Percentiles rank a stretch among this genome's conserved stretches.
Evolutionary conservation across 2,113 vertebrate species (phyloP).

Genomic region (Chauna torquata): DNA sequence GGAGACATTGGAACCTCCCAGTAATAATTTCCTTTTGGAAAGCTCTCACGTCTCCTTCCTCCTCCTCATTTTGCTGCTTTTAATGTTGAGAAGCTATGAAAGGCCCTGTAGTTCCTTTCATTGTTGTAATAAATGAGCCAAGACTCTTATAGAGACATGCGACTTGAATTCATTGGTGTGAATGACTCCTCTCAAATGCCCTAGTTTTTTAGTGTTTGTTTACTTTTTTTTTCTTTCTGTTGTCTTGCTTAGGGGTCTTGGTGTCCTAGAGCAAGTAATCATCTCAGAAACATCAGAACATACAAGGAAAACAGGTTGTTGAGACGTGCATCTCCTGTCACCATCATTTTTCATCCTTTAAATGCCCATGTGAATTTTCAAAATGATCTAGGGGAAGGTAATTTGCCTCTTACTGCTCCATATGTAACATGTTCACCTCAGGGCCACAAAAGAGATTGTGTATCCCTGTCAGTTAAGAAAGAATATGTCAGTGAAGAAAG

Average conservation of each 20-base stretch:
- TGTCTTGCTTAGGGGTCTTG: not conserved
- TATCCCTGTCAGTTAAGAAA: not conserved
- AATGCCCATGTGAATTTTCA: not conserved
- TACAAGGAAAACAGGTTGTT: not conserved
- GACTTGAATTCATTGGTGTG: not conserved
- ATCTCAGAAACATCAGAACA: not conserved
- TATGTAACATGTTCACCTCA: not conserved
- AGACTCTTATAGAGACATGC: not conserved
- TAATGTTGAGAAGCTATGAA: slow-evolving; percentile 3
- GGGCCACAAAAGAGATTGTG: not conserved
- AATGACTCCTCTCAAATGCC: not conserved
- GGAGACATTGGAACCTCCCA: not conserved
- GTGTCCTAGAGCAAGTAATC: not conserved
- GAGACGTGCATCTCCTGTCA: not conserved
- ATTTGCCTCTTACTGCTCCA: slow-evolving; percentile 10
- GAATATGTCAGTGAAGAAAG: not conserved
- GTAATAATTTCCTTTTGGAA: slow-evolving; percentile 49
- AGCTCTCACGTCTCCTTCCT: not conserved
- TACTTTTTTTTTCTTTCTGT: not conserved
- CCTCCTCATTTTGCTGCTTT: slow-evolving; percentile 1
- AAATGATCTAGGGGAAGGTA: not conserved
- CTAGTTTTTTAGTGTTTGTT: not conserved
- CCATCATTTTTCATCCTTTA: not conserved
- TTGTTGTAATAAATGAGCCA: not conserved
- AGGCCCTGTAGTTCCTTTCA: not conserved